These are phyloP conservation scores for Calliopum simillimum DNA, from an alignment of 2,888 invertebrate species.

Conservation along the genomic window DNA sequence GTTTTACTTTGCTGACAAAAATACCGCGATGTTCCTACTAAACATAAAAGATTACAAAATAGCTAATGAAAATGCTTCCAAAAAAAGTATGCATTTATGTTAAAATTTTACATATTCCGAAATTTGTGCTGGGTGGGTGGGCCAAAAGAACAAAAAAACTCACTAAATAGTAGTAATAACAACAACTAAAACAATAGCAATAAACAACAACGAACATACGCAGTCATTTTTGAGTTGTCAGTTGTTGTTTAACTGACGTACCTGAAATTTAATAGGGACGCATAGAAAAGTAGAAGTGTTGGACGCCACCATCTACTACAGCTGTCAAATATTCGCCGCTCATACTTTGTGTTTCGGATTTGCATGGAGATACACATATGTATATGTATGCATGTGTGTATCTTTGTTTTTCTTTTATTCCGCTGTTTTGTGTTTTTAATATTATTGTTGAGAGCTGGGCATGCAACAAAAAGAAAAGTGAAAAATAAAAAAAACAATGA, in stretches of 20 bases:
- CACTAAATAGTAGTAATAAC: conserved; percentile 9
- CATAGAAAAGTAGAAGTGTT: conserved; percentile 39
- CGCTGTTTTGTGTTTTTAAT: not conserved
- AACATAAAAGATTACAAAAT: too few relatives aligned
- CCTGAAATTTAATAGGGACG: conserved; percentile 48
- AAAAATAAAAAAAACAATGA: not conserved
- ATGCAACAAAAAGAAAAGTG: conserved; percentile 5
- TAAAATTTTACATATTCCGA: too few relatives aligned
- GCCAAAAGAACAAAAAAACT: not conserved
- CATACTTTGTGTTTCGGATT: not conserved
- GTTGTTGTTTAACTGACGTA: conserved; percentile 50
- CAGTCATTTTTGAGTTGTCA: conserved; percentile 41
- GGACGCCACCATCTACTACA: conserved; percentile 1
- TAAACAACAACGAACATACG: conserved; percentile 25
- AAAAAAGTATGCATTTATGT: too few relatives aligned
- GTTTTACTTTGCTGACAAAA: too few relatives aligned
- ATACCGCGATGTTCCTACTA: too few relatives aligned
- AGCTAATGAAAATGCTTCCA: too few relatives aligned
- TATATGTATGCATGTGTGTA: conserved; percentile 2
- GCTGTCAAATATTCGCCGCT: not conserved
- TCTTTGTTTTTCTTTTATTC: conserved; percentile 2
- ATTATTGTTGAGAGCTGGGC: not conserved
- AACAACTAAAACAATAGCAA: conserved; percentile 15
- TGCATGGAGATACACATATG: too few relatives aligned
- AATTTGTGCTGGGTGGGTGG: too few relatives aligned